Percentiles rank a stretch among this genome's conserved stretches.
Conservation (phyloP, 92 coral and sea anemone species). For the Umimayanthus kanabou region DNA sequence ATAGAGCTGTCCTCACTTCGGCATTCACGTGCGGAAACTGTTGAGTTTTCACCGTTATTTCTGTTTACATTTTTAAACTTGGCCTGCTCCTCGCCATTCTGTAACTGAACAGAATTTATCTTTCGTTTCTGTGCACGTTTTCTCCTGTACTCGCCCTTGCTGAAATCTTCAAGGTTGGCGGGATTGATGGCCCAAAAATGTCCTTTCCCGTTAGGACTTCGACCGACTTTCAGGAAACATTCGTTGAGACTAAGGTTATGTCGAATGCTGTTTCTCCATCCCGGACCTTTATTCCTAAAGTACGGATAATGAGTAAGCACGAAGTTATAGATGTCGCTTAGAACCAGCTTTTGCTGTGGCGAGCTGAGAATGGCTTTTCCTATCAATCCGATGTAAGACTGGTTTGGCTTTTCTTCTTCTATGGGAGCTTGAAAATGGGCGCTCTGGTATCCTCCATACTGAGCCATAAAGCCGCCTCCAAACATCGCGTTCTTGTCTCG, state of each 20-base stretch:
- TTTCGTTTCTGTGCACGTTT: conserved; percentile 53
- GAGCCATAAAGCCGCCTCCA: background rate
- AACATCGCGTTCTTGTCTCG: conserved; percentile 10
- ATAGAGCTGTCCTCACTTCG: background rate
- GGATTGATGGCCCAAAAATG: conserved; percentile 66
- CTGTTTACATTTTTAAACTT: background rate
- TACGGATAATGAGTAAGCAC: conserved; percentile 61
- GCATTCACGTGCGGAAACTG: background rate
- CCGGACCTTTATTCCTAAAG: conserved; percentile 64
- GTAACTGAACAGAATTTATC: conserved; percentile 31
- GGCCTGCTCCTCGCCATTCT: conserved; percentile 7
- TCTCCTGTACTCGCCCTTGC: conserved; percentile 59
- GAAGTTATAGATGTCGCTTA: conserved; percentile 60
- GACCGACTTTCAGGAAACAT: conserved; percentile 61
- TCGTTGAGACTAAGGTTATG: conserved; percentile 60
- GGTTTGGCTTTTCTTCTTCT: conserved; percentile 60
- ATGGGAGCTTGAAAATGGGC: conserved; percentile 14
- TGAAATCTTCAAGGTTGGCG: conserved; percentile 59
- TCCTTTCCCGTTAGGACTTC: conserved; percentile 64
- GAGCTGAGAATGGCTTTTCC: conserved; percentile 64
- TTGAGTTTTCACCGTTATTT: background rate
- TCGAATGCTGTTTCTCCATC: conserved; percentile 63
- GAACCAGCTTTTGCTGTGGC: conserved; percentile 56
- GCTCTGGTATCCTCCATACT: conserved; percentile 16
- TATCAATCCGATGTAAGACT: conserved; percentile 61